Evolutionary conservation across 1,140 invertebrate genomes (phyloP).

Genomic region (Battus philenor): DNA sequence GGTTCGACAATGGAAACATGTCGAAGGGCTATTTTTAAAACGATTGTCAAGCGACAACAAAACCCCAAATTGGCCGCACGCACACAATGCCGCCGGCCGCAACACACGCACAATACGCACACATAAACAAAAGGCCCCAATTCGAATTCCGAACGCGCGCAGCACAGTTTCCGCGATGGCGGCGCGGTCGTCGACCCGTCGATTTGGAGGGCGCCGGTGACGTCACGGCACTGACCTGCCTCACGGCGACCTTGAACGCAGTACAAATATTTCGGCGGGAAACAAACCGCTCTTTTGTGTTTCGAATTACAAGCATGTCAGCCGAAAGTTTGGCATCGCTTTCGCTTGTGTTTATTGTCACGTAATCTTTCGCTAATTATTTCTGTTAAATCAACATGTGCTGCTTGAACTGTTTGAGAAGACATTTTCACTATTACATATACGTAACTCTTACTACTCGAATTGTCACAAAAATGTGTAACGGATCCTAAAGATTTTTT

Average conservation of each 20-base stretch:
- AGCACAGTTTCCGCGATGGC: constrained; percentile 68
- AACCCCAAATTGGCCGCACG: constrained; percentile 26
- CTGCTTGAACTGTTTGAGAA: too few relatives aligned
- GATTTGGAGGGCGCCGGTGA: constrained; percentile 70
- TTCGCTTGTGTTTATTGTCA: too few relatives aligned
- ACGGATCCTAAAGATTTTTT: too few relatives aligned
- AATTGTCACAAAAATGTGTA: too few relatives aligned
- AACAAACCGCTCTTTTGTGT: neutral
- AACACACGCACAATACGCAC: constrained; percentile 26
- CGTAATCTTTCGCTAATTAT: too few relatives aligned
- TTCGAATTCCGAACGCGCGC: constrained; percentile 70
- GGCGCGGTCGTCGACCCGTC: constrained; percentile 57
- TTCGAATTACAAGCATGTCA: neutral
- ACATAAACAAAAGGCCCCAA: constrained; percentile 56
- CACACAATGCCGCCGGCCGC: constrained; percentile 20
- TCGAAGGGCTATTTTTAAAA: constrained; percentile 2
- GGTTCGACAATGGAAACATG: too few relatives aligned
- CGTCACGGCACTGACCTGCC: constrained; percentile 66
- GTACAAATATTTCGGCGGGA: constrained; percentile 30
- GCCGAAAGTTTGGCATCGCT: too few relatives aligned
- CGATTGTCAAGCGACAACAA: constrained; percentile 16
- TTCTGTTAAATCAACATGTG: too few relatives aligned
- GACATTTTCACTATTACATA: too few relatives aligned
- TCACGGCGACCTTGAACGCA: constrained; percentile 58
- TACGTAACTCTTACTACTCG: too few relatives aligned